phyloP scores from a whole-genome alignment of 1,140 invertebrate species.

The Lanistes nyassanus region DNA sequence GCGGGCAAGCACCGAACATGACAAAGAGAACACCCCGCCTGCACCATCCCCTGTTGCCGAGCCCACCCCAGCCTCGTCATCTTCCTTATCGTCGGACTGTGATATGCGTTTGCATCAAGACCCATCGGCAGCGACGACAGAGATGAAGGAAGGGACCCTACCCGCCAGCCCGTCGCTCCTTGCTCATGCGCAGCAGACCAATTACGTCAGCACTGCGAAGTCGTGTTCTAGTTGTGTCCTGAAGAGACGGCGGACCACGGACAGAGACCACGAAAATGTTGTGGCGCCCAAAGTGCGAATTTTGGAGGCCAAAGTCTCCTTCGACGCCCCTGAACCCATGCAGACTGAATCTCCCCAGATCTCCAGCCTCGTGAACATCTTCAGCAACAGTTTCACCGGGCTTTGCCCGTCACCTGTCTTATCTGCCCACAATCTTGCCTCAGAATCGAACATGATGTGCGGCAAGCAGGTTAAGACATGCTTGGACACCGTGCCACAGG shows the following conservation, averaged over 20 bases:
- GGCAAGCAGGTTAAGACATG: constrained; percentile 38
- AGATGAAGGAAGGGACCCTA: constrained; percentile 36
- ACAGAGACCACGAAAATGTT: constrained; percentile 12
- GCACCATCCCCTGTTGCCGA: constrained; percentile 15
- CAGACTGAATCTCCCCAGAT: constrained; percentile 56
- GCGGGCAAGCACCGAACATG: constrained; percentile 19
- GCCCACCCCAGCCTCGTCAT: neutral
- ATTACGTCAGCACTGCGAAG: constrained; percentile 34
- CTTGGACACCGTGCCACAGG: constrained; percentile 40
- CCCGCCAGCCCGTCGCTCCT: neutral
- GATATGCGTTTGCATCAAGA: constrained; percentile 36
- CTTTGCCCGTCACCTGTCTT: constrained; percentile 39
- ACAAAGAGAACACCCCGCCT: constrained; percentile 52
- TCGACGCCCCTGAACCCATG: constrained; percentile 39
- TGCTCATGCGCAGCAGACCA: constrained; percentile 19
- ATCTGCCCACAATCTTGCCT: constrained; percentile 21
- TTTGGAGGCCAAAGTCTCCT: neutral
- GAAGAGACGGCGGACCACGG: constrained; percentile 17
- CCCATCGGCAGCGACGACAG: constrained; percentile 38
- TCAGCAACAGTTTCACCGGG: constrained; percentile 57
- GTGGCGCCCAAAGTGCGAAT: constrained; percentile 17
- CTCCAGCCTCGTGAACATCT: constrained; percentile 58
- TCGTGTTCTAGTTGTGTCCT: constrained; percentile 14
- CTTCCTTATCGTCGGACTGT: constrained; percentile 25
- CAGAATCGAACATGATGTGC: constrained; percentile 29